phyloP scores from a whole-genome alignment of 2,113 vertebrate genomes.

The Marmota monax region DNA sequence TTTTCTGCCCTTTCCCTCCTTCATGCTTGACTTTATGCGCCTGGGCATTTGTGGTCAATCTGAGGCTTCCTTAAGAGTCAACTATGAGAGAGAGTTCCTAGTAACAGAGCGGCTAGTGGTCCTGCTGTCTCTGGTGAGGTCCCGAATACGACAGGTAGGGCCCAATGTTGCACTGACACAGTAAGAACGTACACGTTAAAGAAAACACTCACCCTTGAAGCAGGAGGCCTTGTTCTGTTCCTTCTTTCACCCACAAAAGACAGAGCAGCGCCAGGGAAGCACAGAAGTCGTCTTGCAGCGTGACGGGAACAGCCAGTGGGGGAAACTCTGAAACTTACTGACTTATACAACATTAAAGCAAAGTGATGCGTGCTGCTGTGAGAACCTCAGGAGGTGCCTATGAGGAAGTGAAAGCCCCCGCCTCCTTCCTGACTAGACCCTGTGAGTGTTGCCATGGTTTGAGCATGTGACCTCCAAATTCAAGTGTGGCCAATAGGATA shows the following conservation, averaged over 20 bases:
- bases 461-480: background rate
- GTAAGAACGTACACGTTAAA: background rate
- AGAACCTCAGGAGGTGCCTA: background rate
- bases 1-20: background rate
- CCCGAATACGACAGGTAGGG: background rate
- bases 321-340: background rate
- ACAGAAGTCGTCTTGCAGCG: background rate
- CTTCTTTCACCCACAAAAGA: background rate
- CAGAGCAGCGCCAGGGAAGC: rapidly evolving
- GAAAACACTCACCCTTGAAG: background rate
- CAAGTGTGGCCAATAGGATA: background rate
- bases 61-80: background rate
- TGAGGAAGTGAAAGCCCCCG: background rate
- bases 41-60: background rate
- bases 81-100: background rate
- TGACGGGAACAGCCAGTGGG: background rate
- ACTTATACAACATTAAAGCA: background rate
- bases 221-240: background rate
- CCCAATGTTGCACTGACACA: background rate
- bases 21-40: background rate
- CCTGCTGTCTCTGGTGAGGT: background rate
- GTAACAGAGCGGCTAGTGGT: too few relatives aligned
- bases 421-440: background rate
- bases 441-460: background rate
- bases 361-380: background rate